A percentile compares a stretch with the other conserved stretches of the same genome.
Conservation (phyloP, 2,888 invertebrate species). For the Odontothrips loti region DNA sequence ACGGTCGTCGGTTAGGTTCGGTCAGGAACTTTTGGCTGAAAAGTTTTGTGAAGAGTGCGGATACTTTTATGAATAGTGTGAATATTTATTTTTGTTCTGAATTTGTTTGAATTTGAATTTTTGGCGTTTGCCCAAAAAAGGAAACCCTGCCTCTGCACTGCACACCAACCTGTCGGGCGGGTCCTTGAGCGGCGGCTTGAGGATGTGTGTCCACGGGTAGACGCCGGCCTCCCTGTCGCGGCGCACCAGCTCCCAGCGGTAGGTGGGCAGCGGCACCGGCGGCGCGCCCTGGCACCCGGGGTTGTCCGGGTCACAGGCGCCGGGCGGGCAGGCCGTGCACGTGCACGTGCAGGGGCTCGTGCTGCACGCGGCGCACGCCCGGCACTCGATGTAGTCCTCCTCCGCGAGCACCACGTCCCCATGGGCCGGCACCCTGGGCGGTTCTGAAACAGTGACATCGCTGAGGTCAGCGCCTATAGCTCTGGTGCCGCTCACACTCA, state of each 20-base stretch:
- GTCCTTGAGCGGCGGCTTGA: constrained; percentile 60
- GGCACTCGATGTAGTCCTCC: neutral
- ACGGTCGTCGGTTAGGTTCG: too few species aligned
- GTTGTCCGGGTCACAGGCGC: neutral
- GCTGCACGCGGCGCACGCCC: neutral
- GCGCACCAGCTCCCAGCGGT: constrained; percentile 75
- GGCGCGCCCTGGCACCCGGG: constrained; percentile 46
- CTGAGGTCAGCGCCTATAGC: too few species aligned
- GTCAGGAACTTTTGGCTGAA: too few species aligned
- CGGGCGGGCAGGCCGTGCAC: neutral
- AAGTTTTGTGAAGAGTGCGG: too few species aligned
- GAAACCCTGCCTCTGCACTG: too few species aligned
- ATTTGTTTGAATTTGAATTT: too few species aligned
- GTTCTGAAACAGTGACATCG: neutral
- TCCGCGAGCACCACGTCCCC: neutral
- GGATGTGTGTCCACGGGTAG: constrained; percentile 76
- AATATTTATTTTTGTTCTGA: too few species aligned
- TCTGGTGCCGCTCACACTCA: too few species aligned
- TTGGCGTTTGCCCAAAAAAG: too few species aligned
- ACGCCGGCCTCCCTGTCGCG: constrained; percentile 66
- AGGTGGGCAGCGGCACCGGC: constrained; percentile 69
- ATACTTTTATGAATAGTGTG: too few species aligned
- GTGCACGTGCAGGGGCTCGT: neutral
- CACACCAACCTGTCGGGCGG: constrained; percentile 47
- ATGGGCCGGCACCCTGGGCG: neutral